Evolutionary conservation across 2,888 invertebrate species (phyloP), one percentile per base, ranked within the genome.

Genomic region (Brachynemurus nebulosus): DNA sequence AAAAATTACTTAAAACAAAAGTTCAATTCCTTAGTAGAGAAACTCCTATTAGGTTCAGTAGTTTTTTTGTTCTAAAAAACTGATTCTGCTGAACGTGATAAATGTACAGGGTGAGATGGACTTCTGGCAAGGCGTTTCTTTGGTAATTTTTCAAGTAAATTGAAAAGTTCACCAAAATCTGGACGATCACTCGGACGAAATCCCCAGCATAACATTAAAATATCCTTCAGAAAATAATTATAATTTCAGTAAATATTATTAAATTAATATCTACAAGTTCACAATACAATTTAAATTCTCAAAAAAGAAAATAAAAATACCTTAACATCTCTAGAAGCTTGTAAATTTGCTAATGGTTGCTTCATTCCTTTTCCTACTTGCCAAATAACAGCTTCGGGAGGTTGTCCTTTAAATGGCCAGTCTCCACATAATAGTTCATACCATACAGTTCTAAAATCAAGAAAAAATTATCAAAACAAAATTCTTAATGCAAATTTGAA

Each of bases 371-470:
- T 85, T 4, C 97, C 97, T 39, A 96, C 93, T 63, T 93, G 92
- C 92, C 93, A 98, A 57, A 98, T 95, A 48, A 97, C 83, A 2
- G 92, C 82, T 64, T 98, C 96, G 0, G 95, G 85, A 12, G 92
- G 86, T 60, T 91, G 88, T 12, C 82, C 82, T 62, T 89, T 88
- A 66, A 93, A 96, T 2, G 97, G 96, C 78, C 91, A 96, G 58
- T 95, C 93, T 2, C 92, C 91, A 59, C 91, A 92, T 42, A 97
- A 70, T 45, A 98, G 69, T 68, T 98, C 98, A 65, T 93, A 98
- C 96, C 96, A 98, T 23, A 98, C 91, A 44, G 97, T 97, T 40
- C 96, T 91, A 59, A n/a, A n/a, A n/a, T n/a, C n/a, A n/a, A n/a
- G n/a, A n/a, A n/a, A n/a, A n/a, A n/a, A n/a, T n/a, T n/a, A n/a